phyloP scores from a whole-genome alignment of 2,888 invertebrate genomes.

The Macaria notata region DNA sequence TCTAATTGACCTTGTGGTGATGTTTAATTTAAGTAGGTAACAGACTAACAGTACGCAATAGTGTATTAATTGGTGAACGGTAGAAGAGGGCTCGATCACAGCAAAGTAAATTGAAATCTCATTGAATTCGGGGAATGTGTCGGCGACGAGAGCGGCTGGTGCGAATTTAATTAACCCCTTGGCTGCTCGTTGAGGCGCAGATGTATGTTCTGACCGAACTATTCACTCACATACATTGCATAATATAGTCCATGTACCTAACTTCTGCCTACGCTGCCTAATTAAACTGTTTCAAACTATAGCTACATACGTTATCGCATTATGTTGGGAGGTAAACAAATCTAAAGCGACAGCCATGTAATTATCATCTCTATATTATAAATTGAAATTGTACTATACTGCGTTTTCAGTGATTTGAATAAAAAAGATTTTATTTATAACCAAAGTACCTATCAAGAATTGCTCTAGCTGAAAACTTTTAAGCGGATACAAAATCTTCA shows the following conservation, averaged over 20 bases:
- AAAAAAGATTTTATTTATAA: too few species aligned
- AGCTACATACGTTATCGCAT: too few species aligned
- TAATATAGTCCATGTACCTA: too few species aligned
- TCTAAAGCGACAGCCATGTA: too few species aligned
- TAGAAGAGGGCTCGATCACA: slow-evolving; percentile 59
- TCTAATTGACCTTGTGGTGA: slow-evolving; percentile 31
- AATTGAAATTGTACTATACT: too few species aligned
- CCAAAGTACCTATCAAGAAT: too few species aligned
- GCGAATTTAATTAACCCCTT: slow-evolving; percentile 82
- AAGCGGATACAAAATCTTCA: slow-evolving; percentile 10
- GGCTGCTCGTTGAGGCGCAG: slow-evolving; percentile 68
- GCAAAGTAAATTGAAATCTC: slow-evolving; percentile 81
- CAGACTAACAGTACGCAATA: slow-evolving; percentile 34
- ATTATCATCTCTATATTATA: too few species aligned
- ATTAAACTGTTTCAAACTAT: background rate
- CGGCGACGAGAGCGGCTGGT: slow-evolving; percentile 73
- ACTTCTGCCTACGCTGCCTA: too few species aligned
- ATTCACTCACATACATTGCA: slow-evolving; percentile 29
- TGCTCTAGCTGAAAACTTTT: slow-evolving; percentile 1
- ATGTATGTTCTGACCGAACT: slow-evolving; percentile 42
- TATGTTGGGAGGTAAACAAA: too few species aligned
- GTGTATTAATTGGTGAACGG: slow-evolving; percentile 63
- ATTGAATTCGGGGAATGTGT: slow-evolving; percentile 79
- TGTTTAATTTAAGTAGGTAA: slow-evolving; percentile 45
- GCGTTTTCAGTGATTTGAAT: too few species aligned